Base-by-base conservation (phyloP, 2,888 invertebrate genomes). In the Microchrysa polita region DNA sequence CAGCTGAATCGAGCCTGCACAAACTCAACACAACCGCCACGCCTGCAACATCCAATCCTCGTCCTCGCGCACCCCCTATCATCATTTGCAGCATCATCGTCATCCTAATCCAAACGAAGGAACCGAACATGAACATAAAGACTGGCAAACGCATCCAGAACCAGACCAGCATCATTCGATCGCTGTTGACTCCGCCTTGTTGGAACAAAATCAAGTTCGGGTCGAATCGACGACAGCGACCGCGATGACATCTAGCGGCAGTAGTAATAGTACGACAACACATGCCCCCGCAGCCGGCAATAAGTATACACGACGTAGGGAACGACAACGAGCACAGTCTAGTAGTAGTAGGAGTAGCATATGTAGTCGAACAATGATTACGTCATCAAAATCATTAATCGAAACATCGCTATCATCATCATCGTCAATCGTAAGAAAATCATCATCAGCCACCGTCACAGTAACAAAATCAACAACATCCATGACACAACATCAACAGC, bases 241-340 rank as follows among this genome's bases (percentile, higher is more conserved):
- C 4, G 7, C 27, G 7, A 7, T 34, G 27, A 34, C 27, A 34
- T 34, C 27, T 34, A 34, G 27, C 27, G 27, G 27, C 7, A 34
- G 27, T 7, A 34, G 27, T 61, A 61, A 16, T 10, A 61, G 20
- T 55, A 52, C 57, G 55, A n/a, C n/a, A n/a, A n/a, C n/a, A n/a
- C n/a, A n/a, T n/a, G n/a, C n/a, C n/a, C n/a, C n/a, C n/a, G n/a
- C n/a, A n/a, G 57, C 40, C 18, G 40, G 69, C 69, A 72, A 83
- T 80, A 84, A 83, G 79, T 83, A 82, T 79, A 83, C 84, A 77
- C 82, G 83, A 77, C 83, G 83, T 78, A 80, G 83, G 80, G 80
- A 73, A 61, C 60, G 60, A 52, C 80, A 60, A 18, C 72, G 72
- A 44, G 48, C 60, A 10, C 67, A 73, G 44, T 23, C 63, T 59